A percentile compares a stretch with the other conserved stretches of the same genome.
These are phyloP conservation scores for Hylia prasina DNA, from an alignment of 2,113 vertebrate species.

Conservation along the genomic window DNA sequence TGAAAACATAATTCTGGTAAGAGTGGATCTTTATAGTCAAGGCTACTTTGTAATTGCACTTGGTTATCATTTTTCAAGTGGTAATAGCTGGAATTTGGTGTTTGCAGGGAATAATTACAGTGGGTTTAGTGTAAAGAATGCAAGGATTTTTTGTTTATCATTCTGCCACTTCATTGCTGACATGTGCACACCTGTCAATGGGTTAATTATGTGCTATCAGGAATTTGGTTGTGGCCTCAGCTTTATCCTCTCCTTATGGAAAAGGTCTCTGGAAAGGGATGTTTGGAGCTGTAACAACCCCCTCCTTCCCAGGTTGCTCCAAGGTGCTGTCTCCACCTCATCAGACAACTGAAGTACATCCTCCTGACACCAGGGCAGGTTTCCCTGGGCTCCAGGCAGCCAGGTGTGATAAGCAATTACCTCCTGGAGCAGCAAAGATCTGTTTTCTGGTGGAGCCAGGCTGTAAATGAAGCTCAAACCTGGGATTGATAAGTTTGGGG, in stretches of 20 bases:
- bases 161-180: neutral
- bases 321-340: neutral
- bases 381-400: neutral
- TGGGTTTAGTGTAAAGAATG: neutral
- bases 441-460: neutral
- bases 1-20: neutral
- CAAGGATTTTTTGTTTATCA: neutral
- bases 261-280: neutral
- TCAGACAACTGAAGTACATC: neutral
- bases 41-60: neutral
- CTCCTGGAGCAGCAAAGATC: neutral
- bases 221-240: neutral
- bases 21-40: neutral
- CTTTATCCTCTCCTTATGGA: neutral
- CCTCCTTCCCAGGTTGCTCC: neutral
- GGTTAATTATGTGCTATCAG: neutral
- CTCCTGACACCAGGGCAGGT: neutral
- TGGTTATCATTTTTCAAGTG: neutral
- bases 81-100: neutral
- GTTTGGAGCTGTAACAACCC: neutral
- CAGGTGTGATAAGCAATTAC: neutral
- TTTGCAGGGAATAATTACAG: neutral
- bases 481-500: neutral
- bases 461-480: neutral
- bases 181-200: neutral